Conservation (phyloP, 2,113 vertebrate genomes). For the Rhea pennata region DNA sequence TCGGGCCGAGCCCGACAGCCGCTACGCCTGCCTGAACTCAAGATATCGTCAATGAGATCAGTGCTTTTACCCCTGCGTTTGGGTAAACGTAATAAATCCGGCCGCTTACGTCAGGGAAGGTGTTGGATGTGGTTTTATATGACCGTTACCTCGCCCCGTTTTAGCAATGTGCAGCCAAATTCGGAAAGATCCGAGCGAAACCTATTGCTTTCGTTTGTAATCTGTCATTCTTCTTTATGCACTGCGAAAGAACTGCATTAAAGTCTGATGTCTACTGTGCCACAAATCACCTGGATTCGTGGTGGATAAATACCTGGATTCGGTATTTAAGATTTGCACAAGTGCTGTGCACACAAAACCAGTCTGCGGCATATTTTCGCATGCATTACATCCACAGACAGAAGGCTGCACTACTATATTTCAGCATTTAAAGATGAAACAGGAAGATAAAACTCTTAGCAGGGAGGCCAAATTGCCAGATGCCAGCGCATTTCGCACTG, state of each 20-base stretch:
- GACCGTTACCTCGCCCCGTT: not conserved
- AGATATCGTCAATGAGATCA: not conserved
- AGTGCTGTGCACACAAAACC: not conserved
- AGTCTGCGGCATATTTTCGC: not conserved
- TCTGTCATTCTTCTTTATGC: not conserved
- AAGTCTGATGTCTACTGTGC: not conserved
- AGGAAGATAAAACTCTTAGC: not conserved
- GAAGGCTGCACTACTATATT: not conserved
- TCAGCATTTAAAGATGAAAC: not conserved
- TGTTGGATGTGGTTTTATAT: not conserved
- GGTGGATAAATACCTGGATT: no score
- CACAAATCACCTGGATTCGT: not conserved
- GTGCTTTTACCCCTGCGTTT: rapidly evolving
- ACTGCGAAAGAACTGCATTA: not conserved
- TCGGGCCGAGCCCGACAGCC: not conserved
- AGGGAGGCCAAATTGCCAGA: not conserved
- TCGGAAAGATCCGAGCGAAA: not conserved
- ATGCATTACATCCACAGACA: not conserved
- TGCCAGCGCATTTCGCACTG: not conserved
- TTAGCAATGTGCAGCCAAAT: not conserved
- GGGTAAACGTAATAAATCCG: not conserved
- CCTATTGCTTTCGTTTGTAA: not conserved
- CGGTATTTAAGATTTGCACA: not conserved
- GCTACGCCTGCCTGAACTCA: not conserved
- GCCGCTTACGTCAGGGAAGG: not conserved